Base-by-base conservation (phyloP, 2,888 invertebrate genomes). In the Malthinus flaveolus region DNA sequence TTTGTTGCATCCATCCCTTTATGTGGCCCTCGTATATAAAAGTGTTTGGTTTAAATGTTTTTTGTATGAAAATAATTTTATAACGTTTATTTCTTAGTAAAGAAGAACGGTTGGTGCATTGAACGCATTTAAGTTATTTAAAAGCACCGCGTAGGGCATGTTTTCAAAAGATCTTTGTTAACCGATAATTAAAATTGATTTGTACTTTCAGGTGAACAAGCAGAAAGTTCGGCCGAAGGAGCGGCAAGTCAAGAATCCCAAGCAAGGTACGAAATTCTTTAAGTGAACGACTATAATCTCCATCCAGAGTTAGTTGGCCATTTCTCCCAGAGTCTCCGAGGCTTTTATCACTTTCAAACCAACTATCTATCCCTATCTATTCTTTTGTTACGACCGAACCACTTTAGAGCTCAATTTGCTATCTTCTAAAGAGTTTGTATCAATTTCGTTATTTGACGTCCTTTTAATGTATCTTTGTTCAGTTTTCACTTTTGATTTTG, bases 151-250 rank as follows among this genome's bases (percentile, higher is more conserved):
- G 13, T 48, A 10, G 45, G 50, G 61, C 61, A 61, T 61, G 61
- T 15, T 45, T 49, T 10, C 31, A 36, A 39, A 32, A n/a, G 4
- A 4, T 34, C 1, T 39, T 46, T 44, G 23, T n/a, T 7, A n/a
- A 9, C 11, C 5, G 10, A 3, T 23, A 32, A 15, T 3, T 32
- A 33, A 57, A 36, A 63, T 51, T 4, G 31, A 23, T 53, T 13
- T 34, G 52, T 59, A 54, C 62, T 49, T 63, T 73, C 73, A 77
- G 76, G 71, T 59, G 75, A 73, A 69, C 66, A 65, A 7, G 75
- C 73, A 33, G 74, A 75, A 66, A 51, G 66, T 9, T 59, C 67
- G 9, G 68, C 67, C 37, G 67, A 65, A 35, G 64, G 23, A 23
- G 23, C 23, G 5, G 23, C 23, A 23, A 23, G 23, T 23, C 23